Evolutionary conservation across 35 echinoderm and acorn worm species (phyloP).

Genomic region (Lytechinus variegatus): DNA sequence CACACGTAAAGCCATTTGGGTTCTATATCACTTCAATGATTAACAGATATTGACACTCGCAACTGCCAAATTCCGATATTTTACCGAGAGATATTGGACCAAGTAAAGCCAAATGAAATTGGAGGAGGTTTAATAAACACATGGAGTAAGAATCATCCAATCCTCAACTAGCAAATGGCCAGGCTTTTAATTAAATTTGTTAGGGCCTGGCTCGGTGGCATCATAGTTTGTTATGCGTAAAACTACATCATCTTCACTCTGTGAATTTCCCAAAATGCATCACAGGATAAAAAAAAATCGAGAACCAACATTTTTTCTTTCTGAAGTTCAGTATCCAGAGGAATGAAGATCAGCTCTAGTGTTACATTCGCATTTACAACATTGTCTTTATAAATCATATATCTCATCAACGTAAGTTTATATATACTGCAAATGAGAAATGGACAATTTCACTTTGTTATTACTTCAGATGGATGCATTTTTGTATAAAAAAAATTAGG

Average conservation of each 20-base stretch:
- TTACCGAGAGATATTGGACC: conserved; percentile 5
- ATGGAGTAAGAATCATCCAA: background rate
- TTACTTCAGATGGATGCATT: no score
- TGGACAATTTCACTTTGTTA: no score
- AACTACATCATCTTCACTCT: background rate
- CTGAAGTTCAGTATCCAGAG: no score
- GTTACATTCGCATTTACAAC: no score
- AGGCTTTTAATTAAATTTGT: conserved; percentile 14
- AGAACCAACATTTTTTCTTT: no score
- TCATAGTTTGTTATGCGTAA: background rate
- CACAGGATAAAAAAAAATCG: no score
- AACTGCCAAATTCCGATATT: conserved; percentile 22
- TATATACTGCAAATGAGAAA: no score
- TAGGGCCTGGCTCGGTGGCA: background rate
- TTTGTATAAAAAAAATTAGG: no score
- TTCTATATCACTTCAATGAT: background rate
- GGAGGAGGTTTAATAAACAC: background rate
- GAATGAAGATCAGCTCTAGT: no score
- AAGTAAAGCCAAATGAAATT: conserved; percentile 8
- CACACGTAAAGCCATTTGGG: conserved; percentile 16
- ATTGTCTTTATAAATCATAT: no score
- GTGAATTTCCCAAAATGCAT: background rate
- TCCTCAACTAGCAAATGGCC: background rate
- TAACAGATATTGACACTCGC: background rate
- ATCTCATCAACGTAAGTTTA: no score